phyloP scores from a whole-genome alignment of 2,888 invertebrate genomes.

The Amblyjoppa fuscipennis region DNA sequence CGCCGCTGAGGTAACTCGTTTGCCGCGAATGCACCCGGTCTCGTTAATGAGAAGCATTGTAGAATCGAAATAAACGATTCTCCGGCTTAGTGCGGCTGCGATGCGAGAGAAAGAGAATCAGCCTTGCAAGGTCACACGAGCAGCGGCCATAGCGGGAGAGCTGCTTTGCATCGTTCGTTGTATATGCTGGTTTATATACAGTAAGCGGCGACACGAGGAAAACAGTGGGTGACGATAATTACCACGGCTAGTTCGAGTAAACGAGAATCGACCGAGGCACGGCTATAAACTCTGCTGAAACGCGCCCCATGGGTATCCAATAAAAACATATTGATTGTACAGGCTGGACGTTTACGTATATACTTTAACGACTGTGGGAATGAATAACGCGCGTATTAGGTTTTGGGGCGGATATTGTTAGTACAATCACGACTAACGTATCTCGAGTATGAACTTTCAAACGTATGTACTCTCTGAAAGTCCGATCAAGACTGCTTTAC shows the following conservation, averaged over 20 bases:
- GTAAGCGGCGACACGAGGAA: neutral
- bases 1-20: neutral
- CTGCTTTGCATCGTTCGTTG: slow-evolving; percentile 37
- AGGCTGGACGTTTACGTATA: neutral
- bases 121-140: slow-evolving; percentile 66
- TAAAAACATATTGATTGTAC: slow-evolving; percentile 7
- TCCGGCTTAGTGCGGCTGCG: neutral
- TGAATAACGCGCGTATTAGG: no score
- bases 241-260: slow-evolving; percentile 49
- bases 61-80: slow-evolving; percentile 17
- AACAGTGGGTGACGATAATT: slow-evolving; percentile 38
- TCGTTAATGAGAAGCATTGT: slow-evolving; percentile 3
- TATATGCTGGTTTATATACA: slow-evolving; percentile 29
- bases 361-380: no score
- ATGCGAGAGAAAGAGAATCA: slow-evolving; percentile 64
- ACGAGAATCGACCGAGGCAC: slow-evolving; percentile 38
- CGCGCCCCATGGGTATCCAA: slow-evolving; percentile 54
- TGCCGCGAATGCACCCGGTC: neutral
- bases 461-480: no score
- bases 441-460: no score
- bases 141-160: slow-evolving; percentile 22
- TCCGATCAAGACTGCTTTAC: no score
- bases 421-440: no score
- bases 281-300: slow-evolving; percentile 38
- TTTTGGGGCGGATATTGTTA: no score